Conservation (phyloP, 2,888 invertebrate species). For the Mamestra brassicae region DNA sequence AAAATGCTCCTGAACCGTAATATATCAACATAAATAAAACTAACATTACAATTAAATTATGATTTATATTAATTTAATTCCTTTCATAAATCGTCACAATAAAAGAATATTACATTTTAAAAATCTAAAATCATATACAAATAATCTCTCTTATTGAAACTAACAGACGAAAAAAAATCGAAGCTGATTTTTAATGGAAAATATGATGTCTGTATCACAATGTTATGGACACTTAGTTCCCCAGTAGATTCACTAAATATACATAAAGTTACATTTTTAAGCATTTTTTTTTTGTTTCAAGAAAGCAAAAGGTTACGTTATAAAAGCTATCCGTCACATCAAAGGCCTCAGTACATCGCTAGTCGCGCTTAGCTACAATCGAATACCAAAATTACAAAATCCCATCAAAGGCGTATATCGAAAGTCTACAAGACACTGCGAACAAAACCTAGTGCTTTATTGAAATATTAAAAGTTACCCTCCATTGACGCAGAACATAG, state of each 20-base stretch:
- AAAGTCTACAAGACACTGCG: slow-evolving; percentile 60
- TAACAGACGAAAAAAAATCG: slow-evolving; percentile 85
- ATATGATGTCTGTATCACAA: slow-evolving; percentile 90
- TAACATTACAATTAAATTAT: slow-evolving; percentile 83
- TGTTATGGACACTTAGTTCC: slow-evolving; percentile 88
- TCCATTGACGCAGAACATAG: slow-evolving; percentile 89
- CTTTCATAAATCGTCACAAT: slow-evolving; percentile 85
- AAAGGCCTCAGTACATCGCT: slow-evolving; percentile 64
- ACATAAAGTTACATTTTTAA: slow-evolving; percentile 88
- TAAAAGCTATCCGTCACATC: slow-evolving; percentile 66
- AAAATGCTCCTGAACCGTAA: slow-evolving; percentile 86
- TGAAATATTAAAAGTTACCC: slow-evolving; percentile 82
- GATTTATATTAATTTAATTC: slow-evolving; percentile 78
- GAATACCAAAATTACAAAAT: slow-evolving; percentile 57
- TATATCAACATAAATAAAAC: slow-evolving; percentile 87
- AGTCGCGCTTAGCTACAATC: slow-evolving; percentile 54
- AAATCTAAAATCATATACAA: slow-evolving; percentile 90
- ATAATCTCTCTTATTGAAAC: slow-evolving; percentile 89
- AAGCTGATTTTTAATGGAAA: slow-evolving; percentile 87
- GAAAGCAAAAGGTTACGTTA: slow-evolving; percentile 86
- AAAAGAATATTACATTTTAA: slow-evolving; percentile 84
- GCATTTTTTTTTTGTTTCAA: slow-evolving; percentile 84
- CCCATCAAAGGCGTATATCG: slow-evolving; percentile 56
- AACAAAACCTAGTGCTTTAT: slow-evolving; percentile 87
- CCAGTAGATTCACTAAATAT: slow-evolving; percentile 88